Conservation (phyloP, 1,140 invertebrate genomes). For the Dreissena rostriformis region DNA sequence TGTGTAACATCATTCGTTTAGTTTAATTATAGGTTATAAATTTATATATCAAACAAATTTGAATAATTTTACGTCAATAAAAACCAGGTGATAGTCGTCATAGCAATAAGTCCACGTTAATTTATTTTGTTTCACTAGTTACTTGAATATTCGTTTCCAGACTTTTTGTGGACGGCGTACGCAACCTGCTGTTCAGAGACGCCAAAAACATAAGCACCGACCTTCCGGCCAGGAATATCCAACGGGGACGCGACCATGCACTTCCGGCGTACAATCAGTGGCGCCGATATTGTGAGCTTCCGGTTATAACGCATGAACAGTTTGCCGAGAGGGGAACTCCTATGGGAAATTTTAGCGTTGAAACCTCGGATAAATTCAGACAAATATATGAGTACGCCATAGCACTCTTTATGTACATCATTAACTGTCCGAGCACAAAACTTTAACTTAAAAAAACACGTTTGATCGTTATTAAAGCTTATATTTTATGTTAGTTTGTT, state of each 20-base stretch:
- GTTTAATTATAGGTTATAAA: no score
- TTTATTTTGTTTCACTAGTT: no score
- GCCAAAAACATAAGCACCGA: background rate
- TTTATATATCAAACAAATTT: no score
- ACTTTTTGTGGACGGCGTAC: conserved; percentile 11
- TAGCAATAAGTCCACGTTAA: no score
- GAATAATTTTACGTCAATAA: no score
- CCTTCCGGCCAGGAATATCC: conserved; percentile 28
- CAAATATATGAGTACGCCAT: conserved; percentile 24
- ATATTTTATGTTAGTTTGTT: no score
- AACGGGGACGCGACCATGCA: conserved; percentile 43
- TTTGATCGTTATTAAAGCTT: no score
- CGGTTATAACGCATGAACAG: conserved; percentile 5
- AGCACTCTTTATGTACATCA: no score
- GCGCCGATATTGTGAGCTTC: conserved; percentile 12
- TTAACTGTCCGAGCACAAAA: no score
- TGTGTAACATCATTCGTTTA: no score
- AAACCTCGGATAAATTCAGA: conserved; percentile 34
- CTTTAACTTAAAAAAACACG: no score
- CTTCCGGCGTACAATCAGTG: conserved; percentile 25
- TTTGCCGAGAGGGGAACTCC: background rate
- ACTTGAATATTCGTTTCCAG: background rate
- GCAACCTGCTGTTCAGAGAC: conserved; percentile 23
- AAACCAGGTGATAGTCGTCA: no score
- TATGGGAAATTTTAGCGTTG: conserved; percentile 17